These are phyloP conservation scores for Lacanobia oleracea DNA, from an alignment of 2,888 invertebrate species.

Conservation along the genomic window DNA sequence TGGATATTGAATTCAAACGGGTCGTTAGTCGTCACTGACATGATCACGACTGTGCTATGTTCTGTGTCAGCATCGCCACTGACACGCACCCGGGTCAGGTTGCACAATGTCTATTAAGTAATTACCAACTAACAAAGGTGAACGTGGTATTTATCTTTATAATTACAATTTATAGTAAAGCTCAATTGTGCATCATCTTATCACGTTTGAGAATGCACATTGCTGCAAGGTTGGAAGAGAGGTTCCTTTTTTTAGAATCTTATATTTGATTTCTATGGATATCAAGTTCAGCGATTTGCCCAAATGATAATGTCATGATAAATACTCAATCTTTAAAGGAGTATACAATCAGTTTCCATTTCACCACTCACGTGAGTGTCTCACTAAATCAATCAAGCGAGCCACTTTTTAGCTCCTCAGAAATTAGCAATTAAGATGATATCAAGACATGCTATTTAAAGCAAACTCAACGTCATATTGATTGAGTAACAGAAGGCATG, in stretches of 20 bases:
- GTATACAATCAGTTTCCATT: slow-evolving; percentile 16
- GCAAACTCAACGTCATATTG: slow-evolving; percentile 26
- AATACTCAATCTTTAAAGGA: not conserved
- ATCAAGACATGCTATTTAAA: slow-evolving; percentile 33
- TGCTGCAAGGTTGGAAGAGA: slow-evolving; percentile 7
- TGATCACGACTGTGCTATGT: slow-evolving; percentile 52
- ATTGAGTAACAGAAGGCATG: slow-evolving; percentile 18
- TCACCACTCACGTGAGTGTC: slow-evolving; percentile 5
- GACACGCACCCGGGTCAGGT: slow-evolving; percentile 57
- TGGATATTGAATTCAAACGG: slow-evolving; percentile 48
- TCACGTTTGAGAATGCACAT: slow-evolving; percentile 24
- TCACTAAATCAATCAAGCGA: slow-evolving; percentile 37
- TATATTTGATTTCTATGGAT: not conserved
- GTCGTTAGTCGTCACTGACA: slow-evolving; percentile 36
- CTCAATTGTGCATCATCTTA: slow-evolving; percentile 31
- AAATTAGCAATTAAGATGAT: slow-evolving; percentile 34
- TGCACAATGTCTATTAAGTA: slow-evolving; percentile 66
- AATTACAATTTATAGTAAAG: slow-evolving; percentile 51
- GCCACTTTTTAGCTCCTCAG: slow-evolving; percentile 12
- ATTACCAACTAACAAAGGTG: slow-evolving; percentile 65
- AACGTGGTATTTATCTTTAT: slow-evolving; percentile 59
- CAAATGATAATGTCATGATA: not conserved
- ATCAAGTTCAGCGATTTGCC: not conserved
- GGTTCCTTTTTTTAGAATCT: slow-evolving; percentile 14
- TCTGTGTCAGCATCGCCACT: slow-evolving; percentile 52